phyloP scores from a whole-genome alignment of 2,888 invertebrate species.

The Biston betularia region DNA sequence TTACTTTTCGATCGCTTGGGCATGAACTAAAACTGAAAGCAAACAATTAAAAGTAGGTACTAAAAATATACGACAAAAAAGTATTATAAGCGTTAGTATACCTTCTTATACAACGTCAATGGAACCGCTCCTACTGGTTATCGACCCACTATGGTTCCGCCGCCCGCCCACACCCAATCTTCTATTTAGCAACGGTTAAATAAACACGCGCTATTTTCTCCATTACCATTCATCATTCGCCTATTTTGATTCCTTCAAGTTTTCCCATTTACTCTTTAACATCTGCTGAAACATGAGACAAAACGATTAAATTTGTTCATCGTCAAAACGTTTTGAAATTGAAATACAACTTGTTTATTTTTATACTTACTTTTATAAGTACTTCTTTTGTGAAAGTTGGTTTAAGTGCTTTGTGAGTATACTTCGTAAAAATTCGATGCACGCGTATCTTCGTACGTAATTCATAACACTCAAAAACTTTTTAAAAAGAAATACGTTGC shows the following conservation, averaged over 20 bases:
- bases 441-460: slow-evolving; percentile 13
- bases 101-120: background rate
- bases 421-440: slow-evolving; percentile 13
- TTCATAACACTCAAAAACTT: slow-evolving; percentile 22
- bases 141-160: slow-evolving; percentile 16
- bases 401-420: slow-evolving; percentile 15
- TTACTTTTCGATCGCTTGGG: no score
- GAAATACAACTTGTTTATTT: slow-evolving; percentile 17
- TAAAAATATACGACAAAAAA: background rate
- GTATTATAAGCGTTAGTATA: no score
- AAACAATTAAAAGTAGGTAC: background rate
- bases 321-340: slow-evolving; percentile 9
- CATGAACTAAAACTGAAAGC: no score
- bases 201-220: slow-evolving; percentile 54
- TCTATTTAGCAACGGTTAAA: slow-evolving; percentile 61
- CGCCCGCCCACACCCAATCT: slow-evolving; percentile 50
- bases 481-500: slow-evolving; percentile 15
- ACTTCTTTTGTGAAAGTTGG: slow-evolving; percentile 9
- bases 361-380: background rate
- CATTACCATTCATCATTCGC: slow-evolving; percentile 40
- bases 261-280: slow-evolving; percentile 46
- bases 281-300: slow-evolving; percentile 23
- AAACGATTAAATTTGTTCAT: slow-evolving; percentile 6
- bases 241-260: slow-evolving; percentile 39
- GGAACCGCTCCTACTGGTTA: slow-evolving; percentile 8